Base-by-base conservation (phyloP, 92 coral and sea anemone genomes). In the Umimayanthus kanabou region DNA sequence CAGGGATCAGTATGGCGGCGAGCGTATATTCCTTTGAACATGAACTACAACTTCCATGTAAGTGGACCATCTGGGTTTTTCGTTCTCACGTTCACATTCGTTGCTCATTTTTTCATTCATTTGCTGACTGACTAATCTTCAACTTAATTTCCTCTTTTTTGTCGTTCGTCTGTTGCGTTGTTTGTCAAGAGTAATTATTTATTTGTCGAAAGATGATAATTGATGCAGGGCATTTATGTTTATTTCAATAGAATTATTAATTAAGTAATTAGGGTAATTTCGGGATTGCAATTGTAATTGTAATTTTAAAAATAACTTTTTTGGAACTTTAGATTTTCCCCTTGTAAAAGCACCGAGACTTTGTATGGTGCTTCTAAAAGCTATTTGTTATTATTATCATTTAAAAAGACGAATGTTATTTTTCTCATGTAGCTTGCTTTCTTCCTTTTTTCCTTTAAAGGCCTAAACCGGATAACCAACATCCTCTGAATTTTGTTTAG, bases 1-100 rank as follows among this genome's bases (percentile, higher is more conserved):
- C 99, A 92, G 69, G 99, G 98, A 20, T 94, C 99, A 45, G 57
- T 94, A 6, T 97, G 99, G 99, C 92, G 89, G 49, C 88, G 97
- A 45, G 95, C 93, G 40, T 89, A 92, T 61, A 87, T 97, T n/a
- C 89, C 90, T 28, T 89, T 97, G 88, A 69, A 91, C 40, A 92
- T 98, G 39, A 67, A 45, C 73, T 94, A 90, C 43, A 88, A 88
- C 58, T 97, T 95, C 92, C 97, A 94, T 33, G 97, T 94, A 77
- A 75, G 92, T 29, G 14, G 5, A 6, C 69, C 25, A 5, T 26
- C 47, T 33, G 23, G 2, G 15, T 7, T 45, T 15, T 50, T 5
- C 45, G 1, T 8, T 64, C 53, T 26, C 45, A 11, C 22, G 5
- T n/a, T 55, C 37, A 4, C 7, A 37, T 39, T 3, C 42, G 39